These are phyloP conservation scores for Microplitis manilae DNA, from an alignment of 2,888 invertebrate genomes.

Conservation along the genomic window DNA sequence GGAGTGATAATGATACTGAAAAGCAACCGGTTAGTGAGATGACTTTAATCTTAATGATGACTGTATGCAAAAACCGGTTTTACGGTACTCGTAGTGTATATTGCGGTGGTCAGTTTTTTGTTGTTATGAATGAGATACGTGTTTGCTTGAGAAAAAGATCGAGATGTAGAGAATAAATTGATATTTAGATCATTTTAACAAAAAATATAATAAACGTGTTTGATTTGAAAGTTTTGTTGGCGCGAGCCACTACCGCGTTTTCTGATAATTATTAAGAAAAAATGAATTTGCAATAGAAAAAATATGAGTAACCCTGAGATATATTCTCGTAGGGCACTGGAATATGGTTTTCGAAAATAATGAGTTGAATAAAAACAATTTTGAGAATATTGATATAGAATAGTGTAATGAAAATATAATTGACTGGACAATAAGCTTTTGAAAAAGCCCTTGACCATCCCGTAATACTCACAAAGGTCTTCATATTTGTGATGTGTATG, in stretches of 20 bases:
- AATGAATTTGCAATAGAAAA: no score
- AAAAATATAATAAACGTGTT: no score
- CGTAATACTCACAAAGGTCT: conserved; percentile 71
- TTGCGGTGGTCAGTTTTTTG: conserved; percentile 4
- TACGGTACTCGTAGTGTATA: conserved; percentile 34
- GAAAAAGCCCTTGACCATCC: conserved; percentile 49
- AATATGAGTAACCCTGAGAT: no score
- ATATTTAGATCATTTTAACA: no score
- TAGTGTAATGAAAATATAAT: conserved; percentile 4
- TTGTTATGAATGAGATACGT: conserved; percentile 33
- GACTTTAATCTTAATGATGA: not conserved
- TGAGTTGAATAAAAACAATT: conserved; percentile 12
- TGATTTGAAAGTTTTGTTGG: no score
- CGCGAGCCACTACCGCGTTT: no score
- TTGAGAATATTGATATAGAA: not conserved
- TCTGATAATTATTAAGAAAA: no score
- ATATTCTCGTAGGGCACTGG: no score
- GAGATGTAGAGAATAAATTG: not conserved
- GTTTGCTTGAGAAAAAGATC: not conserved
- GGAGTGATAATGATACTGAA: not conserved
- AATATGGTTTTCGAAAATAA: not conserved
- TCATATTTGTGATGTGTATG: conserved; percentile 71
- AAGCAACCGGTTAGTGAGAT: conserved; percentile 4
- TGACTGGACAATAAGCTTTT: conserved; percentile 17
- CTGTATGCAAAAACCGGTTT: conserved; percentile 25